Conservation (phyloP, 2,797 vertebrate species). For the Phalloptychus januarius region DNA sequence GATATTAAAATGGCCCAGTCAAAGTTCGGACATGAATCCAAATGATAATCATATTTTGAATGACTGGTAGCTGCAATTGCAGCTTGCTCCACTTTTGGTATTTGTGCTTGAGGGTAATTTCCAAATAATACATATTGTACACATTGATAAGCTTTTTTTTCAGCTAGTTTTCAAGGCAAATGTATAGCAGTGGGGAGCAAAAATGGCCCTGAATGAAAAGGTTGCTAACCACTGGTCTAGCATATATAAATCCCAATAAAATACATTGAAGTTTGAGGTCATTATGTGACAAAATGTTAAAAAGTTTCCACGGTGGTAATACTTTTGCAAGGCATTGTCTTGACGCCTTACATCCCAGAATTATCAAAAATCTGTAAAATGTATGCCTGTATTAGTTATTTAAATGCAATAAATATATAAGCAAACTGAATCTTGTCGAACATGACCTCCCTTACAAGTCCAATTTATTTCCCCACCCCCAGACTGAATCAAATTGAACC, state of each 20-base stretch:
- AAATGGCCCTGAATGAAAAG: too few species aligned
- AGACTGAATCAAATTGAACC: conserved; percentile 62
- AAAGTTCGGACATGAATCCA: not conserved
- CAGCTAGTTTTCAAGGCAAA: too few species aligned
- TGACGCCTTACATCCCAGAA: conserved; percentile 28
- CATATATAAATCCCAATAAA: not conserved
- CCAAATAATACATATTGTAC: too few species aligned
- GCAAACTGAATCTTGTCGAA: conserved; percentile 57
- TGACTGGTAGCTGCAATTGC: not conserved
- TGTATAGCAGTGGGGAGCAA: too few species aligned
- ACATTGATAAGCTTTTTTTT: too few species aligned
- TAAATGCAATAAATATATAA: conserved; percentile 45
- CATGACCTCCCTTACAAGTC: conserved; percentile 62
- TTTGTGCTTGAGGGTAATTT: not conserved
- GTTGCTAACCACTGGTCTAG: not conserved
- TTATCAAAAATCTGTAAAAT: conserved; percentile 22
- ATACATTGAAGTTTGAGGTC: not conserved
- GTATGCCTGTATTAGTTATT: conserved; percentile 18
- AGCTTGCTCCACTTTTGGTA: not conserved
- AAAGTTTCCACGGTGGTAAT: not conserved
- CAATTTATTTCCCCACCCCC: conserved; percentile 70
- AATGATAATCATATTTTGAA: not conserved
- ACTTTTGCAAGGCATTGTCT: not conserved
- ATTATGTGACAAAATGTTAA: not conserved
- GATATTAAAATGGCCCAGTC: not conserved